Percentiles rank a stretch among this genome's conserved stretches.
Conservation (phyloP, 1,140 invertebrate species). For the Acarapis woodi region DNA sequence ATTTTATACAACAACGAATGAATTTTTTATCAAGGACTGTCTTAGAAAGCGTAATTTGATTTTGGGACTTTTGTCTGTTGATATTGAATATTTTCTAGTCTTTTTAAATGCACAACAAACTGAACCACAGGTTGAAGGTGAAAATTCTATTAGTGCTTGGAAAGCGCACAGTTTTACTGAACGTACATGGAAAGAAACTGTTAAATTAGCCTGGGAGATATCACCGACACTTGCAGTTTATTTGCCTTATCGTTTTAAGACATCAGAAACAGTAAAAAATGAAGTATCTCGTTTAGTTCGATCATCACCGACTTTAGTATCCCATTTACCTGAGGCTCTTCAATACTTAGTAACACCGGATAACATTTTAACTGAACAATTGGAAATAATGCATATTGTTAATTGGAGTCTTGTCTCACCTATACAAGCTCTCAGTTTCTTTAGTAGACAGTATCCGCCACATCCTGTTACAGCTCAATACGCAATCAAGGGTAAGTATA, state of each 20-base stretch:
- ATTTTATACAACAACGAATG: conserved; percentile 22
- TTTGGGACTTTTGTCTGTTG: conserved; percentile 58
- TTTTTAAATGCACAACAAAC: conserved; percentile 73
- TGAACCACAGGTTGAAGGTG: conserved; percentile 39
- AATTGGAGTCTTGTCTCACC: conserved; percentile 75
- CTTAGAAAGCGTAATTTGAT: conserved; percentile 80
- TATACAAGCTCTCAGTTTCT: conserved; percentile 62
- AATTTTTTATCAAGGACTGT: conserved; percentile 70
- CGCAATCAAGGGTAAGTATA: conserved; percentile 42
- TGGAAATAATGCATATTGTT: conserved; percentile 57
- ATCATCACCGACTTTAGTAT: conserved; percentile 45
- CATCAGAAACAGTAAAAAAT: conserved; percentile 37
- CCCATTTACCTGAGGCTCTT: conserved; percentile 64
- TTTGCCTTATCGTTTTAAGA: conserved; percentile 47
- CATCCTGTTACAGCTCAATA: conserved; percentile 93
- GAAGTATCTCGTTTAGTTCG: conserved; percentile 44
- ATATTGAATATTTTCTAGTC: conserved; percentile 73
- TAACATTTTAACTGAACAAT: conserved; percentile 43
- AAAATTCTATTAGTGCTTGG: conserved; percentile 58
- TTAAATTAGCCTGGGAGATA: conserved; percentile 71
- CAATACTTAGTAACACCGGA: conserved; percentile 71
- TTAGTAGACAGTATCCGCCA: conserved; percentile 75
- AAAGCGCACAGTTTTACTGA: conserved; percentile 34
- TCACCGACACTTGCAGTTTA: conserved; percentile 70
- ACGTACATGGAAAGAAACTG: conserved; percentile 52